Evolutionary conservation across 2,888 invertebrate species (phyloP).

Genomic region (Spatulosminthurus flaviceps): DNA sequence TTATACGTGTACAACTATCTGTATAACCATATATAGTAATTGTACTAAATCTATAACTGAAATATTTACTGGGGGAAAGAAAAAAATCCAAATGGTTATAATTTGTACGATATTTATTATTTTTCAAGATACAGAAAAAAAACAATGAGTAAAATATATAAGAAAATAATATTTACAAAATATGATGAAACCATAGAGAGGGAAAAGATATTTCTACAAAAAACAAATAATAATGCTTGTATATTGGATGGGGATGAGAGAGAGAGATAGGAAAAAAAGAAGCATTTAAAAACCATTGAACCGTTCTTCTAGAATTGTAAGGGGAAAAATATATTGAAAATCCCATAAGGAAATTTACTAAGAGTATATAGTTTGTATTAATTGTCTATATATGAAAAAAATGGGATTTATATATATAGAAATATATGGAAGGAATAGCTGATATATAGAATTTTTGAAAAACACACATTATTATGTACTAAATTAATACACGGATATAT

Average conservation of each 20-base stretch:
- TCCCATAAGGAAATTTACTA: background rate
- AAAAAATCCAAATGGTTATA: background rate
- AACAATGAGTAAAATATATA: too few species aligned
- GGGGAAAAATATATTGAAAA: background rate
- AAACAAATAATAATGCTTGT: background rate
- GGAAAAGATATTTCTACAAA: background rate
- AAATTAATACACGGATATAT: too few species aligned
- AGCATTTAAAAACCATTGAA: background rate
- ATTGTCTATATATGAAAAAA: too few species aligned
- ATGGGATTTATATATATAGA: conserved; percentile 6
- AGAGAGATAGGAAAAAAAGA: too few species aligned
- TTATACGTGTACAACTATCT: too few species aligned
- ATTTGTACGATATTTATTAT: conserved; percentile 13
- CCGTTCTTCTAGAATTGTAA: background rate
- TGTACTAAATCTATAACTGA: too few species aligned
- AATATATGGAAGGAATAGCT: too few species aligned
- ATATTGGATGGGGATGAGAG: background rate
- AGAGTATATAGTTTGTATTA: background rate
- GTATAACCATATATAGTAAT: too few species aligned
- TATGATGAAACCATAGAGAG: background rate
- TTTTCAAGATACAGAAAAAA: too few species aligned
- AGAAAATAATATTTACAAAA: background rate
- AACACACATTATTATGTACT: too few species aligned
- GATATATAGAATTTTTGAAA: too few species aligned
- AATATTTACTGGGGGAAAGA: background rate